Conservation (phyloP, 1,140 invertebrate genomes). For the Tribolium madens region DNA sequence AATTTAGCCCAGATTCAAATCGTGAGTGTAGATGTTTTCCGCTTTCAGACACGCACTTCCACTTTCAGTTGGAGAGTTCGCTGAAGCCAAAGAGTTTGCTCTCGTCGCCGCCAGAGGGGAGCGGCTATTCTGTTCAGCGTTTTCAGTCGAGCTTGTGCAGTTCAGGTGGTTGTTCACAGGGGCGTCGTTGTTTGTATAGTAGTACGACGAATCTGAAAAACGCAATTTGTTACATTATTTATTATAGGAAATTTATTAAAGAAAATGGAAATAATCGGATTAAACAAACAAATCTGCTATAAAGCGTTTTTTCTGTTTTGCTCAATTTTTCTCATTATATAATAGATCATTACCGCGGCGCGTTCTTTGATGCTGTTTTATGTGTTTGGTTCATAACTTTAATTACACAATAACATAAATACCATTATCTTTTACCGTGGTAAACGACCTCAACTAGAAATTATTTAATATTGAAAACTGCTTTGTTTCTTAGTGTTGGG, state of each 20-base stretch:
- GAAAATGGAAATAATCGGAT: too few relatives aligned
- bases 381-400: too few relatives aligned
- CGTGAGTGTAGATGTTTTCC: conserved; percentile 69
- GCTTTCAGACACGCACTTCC: conserved; percentile 78
- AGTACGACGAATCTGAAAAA: conserved; percentile 74
- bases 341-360: background rate
- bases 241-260: too few relatives aligned
- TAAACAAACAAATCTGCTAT: too few relatives aligned
- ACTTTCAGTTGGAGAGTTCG: conserved; percentile 79
- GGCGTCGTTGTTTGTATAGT: conserved; percentile 74
- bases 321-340: too few relatives aligned
- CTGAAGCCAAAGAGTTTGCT: conserved; percentile 77
- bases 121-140: conserved; percentile 68
- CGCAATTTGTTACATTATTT: too few relatives aligned
- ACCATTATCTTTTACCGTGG: too few relatives aligned
- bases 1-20: conserved; percentile 66
- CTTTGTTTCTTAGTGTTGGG: background rate
- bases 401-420: background rate
- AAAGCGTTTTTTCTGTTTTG: too few relatives aligned
- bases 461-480: too few relatives aligned
- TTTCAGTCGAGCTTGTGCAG: conserved; percentile 61
- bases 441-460: too few relatives aligned
- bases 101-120: conserved; percentile 78
- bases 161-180: conserved; percentile 65
- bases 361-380: background rate